phyloP scores from a whole-genome alignment of 2,113 vertebrate species.

The Perccottus glenii region DNA sequence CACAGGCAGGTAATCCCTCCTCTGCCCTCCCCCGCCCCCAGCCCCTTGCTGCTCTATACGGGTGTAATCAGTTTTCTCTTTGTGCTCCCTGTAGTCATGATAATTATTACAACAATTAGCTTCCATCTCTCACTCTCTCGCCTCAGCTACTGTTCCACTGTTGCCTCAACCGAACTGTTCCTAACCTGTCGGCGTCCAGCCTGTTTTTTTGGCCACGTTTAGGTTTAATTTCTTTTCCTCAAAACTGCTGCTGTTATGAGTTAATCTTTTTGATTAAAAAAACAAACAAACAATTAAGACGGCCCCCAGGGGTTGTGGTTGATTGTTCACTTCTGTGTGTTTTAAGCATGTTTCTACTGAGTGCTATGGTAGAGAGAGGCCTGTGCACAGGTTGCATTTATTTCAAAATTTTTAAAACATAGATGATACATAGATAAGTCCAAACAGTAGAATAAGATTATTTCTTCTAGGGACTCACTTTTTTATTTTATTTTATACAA shows the following conservation, averaged over 20 bases:
- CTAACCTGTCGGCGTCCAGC: background rate
- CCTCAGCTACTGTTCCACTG: conserved; percentile 29
- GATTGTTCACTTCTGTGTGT: too few relatives aligned
- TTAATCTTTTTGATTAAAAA: too few relatives aligned
- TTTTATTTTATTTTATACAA: too few relatives aligned
- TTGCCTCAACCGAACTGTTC: conserved; percentile 13
- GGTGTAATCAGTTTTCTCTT: conserved; percentile 64
- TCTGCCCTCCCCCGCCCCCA: conserved; percentile 33
- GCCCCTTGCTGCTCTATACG: conserved; percentile 26
- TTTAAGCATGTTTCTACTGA: too few relatives aligned
- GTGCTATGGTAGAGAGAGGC: background rate
- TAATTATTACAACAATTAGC: conserved; percentile 75
- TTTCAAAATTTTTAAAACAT: too few relatives aligned
- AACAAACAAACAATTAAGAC: too few relatives aligned
- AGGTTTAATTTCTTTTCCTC: background rate
- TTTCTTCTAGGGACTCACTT: too few relatives aligned
- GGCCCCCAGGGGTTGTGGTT: too few relatives aligned
- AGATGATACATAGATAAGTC: too few relatives aligned
- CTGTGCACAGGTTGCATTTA: background rate
- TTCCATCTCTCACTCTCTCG: conserved; percentile 31
- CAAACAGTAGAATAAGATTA: too few relatives aligned
- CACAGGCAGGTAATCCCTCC: conserved; percentile 60
- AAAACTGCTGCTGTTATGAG: background rate
- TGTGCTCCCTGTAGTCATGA: conserved; percentile 56
- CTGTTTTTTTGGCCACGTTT: background rate